phyloP scores from a whole-genome alignment of 1,140 invertebrate genomes.

The Bicyclus anynana region DNA sequence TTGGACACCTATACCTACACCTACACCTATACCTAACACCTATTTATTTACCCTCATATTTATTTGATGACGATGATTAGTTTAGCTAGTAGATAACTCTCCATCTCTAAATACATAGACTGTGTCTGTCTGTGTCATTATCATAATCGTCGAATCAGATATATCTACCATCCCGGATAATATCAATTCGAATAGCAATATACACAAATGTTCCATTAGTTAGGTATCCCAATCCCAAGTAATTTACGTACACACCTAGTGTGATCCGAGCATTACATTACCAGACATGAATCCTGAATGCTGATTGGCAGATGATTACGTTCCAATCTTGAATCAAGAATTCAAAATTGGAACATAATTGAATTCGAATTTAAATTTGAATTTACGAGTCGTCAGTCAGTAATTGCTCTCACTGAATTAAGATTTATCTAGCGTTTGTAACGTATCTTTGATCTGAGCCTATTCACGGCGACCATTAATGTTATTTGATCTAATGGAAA shows the following conservation, averaged over 20 bases:
- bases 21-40: too few species aligned
- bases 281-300: conserved; percentile 2
- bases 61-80: too few species aligned
- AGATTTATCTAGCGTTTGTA: conserved; percentile 21
- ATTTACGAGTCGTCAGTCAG: conserved; percentile 20
- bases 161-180: background rate
- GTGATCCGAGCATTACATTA: background rate
- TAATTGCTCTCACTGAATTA: conserved; percentile 20
- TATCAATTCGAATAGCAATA: background rate
- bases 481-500: background rate
- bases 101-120: too few species aligned
- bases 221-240: background rate
- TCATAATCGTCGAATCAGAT: background rate
- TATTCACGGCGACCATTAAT: conserved; percentile 15
- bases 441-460: conserved; percentile 12
- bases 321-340: conserved; percentile 21
- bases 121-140: background rate
- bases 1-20: too few species aligned
- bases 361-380: conserved; percentile 25
- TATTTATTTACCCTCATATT: too few species aligned
- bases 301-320: conserved; percentile 24
- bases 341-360: conserved; percentile 26
- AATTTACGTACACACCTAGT: background rate
- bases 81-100: too few species aligned
- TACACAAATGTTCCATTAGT: background rate